Base-by-base conservation (phyloP, 1,140 invertebrate species). In the Aethina tumida region DNA sequence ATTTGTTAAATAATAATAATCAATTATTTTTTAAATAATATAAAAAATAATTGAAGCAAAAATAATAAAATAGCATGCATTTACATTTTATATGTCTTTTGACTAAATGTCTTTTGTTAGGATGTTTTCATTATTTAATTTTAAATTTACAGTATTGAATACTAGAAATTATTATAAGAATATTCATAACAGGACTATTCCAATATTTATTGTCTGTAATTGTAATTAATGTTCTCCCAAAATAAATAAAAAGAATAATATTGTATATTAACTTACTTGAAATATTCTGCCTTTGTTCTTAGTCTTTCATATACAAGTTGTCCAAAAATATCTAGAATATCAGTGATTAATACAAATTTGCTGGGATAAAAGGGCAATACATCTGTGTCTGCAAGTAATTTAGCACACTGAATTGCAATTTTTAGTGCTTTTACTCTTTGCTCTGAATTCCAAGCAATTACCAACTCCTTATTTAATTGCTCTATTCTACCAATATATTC, bases 301-400 rank as follows among this genome's bases (percentile, higher is more conserved):
- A 97, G 67, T 52, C 94, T 69, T 40, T 92, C 79, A 61, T 85
- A 95, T 2, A 98, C 91, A 32, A 97, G 69, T 58, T 81, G 76
- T 25, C 93, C 93, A 74, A 98, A 97, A 54, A 82, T 91, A 59
- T 97, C 92, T 29, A 98, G 67, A 43, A 97, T 91, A 59, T 97
- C 93, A 26, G 90, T 95, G 25, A 97, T 84, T 1, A 97, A 70
- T 17, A 95, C 86, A 76, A 93, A 98, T 73, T 97, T 97, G 65
- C 90, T 95, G 0, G 95, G 94, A 73, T 97, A 98, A 67, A 97
- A 97, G 50, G 82, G 81, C 52, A 94, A 77, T 1, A 86, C 89
- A 44, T 76, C 80, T 9, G 84, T 85, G 58, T 96, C 89, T 4
- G 83, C 78, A 15, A 97, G 65, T 47, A 97, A 66, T 69, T 97